Evolutionary conservation across 2,888 invertebrate genomes (phyloP).

Genomic region (Spilarctia lutea): DNA sequence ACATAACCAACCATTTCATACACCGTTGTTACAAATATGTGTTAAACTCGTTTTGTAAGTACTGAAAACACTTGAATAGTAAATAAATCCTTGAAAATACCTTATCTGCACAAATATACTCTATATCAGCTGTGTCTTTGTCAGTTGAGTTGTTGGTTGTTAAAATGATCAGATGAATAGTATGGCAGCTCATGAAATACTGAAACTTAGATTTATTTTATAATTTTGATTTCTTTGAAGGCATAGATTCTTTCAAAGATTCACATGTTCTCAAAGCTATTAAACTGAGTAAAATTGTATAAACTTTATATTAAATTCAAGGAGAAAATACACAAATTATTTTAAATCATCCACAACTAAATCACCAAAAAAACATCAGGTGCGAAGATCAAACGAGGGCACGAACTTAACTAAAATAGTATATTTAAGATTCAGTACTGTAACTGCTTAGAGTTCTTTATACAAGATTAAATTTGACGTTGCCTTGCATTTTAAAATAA

Average conservation of each 20-base stretch:
- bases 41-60: background rate
- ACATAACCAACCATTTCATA: background rate
- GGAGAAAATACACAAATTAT: background rate
- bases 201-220: background rate
- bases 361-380: background rate
- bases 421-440: background rate
- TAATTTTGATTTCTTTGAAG: background rate
- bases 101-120: background rate
- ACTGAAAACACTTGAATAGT: background rate
- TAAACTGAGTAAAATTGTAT: background rate
- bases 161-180: background rate
- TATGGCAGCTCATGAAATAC: background rate
- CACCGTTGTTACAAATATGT: background rate
- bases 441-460: background rate
- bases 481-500: slow-evolving; percentile 9
- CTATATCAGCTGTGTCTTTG: no score
- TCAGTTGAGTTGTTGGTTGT: no score
- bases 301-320: background rate
- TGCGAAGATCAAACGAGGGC: background rate
- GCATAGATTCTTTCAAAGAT: background rate
- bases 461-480: background rate
- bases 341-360: background rate
- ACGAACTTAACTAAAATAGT: background rate
- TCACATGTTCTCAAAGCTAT: background rate
- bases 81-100: background rate